Evolutionary conservation across 2,113 vertebrate species (phyloP), one percentile per base, ranked within the genome.

Genomic region (Pogona vitticeps): DNA sequence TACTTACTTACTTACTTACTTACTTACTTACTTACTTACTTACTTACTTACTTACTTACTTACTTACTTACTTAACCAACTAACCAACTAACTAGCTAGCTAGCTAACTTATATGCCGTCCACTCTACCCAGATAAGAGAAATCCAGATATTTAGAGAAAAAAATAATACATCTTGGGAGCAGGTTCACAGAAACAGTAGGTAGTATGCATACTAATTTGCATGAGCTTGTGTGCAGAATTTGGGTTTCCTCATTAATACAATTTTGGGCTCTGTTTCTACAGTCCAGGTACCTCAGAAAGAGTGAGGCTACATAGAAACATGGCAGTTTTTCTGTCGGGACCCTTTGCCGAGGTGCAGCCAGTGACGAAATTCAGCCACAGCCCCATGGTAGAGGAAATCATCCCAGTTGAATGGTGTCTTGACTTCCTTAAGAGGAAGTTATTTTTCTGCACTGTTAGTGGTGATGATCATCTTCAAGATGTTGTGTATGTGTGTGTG

Each of bases 371-470:
- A 6, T 33, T 9, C 33, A 6, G 33, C 12, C 52, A n/a, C 12
- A 36, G 23, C 85, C 65, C 73, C 76, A 89, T 85, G 75, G n/a
- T 31, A 72, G 87, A 33, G 46, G 89, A 80, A 91, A 21, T 40
- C 0, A 0, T 0, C 56, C 21, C 46, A 31, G 46, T 67, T 68
- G 2, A 59, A 3, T 65, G 76, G 28, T 83, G 20, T n/a, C 33
- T 71, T 70, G 36, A 1, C 9, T 72, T 70, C 6, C 56, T 18
- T 20, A 82, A 75, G 84, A 6, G 68, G 2, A 42, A 38, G 79
- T 1, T 52, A 40, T 58, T 76, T 88, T 90, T 63, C 85, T 90
- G 40, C 78, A 70, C 38, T 3, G 6, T 56, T 33, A 70, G 52
- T 1, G 73, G 17, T 63, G 84, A 90, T 20, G 71, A 85, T 52